Evolutionary conservation across 2,797 vertebrate species (phyloP).

Genomic region (Emydoidea blandingii): DNA sequence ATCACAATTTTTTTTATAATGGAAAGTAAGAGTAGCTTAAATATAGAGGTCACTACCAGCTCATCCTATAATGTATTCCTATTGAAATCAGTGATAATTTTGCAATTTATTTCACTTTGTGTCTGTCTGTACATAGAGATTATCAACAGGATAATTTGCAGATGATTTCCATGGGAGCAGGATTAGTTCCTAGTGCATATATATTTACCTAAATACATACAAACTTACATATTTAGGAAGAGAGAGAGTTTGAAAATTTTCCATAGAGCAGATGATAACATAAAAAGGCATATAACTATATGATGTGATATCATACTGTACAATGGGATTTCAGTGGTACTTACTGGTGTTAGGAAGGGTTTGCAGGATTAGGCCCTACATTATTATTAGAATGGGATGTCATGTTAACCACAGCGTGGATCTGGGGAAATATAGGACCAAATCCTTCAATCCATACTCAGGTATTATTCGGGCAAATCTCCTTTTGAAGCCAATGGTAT

Average conservation of each 20-base stretch:
- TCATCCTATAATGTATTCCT: not conserved
- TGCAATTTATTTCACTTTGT: not conserved
- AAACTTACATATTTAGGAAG: not conserved
- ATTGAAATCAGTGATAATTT: not conserved
- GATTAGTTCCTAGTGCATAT: not conserved
- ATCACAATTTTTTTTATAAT: not conserved
- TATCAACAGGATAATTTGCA: not conserved
- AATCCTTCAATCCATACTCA: not conserved
- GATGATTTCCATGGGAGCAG: not conserved
- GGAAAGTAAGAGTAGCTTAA: not conserved
- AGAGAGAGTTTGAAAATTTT: not conserved
- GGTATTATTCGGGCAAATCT: not conserved
- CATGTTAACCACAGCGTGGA: not conserved
- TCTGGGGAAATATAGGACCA: accelerated
- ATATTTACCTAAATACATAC: not conserved
- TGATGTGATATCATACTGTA: not conserved
- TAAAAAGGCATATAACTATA: not conserved
- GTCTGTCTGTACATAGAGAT: not conserved
- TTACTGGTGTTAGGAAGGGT: not conserved
- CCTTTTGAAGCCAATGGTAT: not conserved
- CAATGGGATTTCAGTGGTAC: not conserved
- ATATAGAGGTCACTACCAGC: not conserved
- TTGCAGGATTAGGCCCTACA: not conserved
- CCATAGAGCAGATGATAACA: not conserved
- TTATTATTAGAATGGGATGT: not conserved